phyloP scores from a whole-genome alignment of 2,888 invertebrate species.

The Scaptomyza caliginosa region DNA sequence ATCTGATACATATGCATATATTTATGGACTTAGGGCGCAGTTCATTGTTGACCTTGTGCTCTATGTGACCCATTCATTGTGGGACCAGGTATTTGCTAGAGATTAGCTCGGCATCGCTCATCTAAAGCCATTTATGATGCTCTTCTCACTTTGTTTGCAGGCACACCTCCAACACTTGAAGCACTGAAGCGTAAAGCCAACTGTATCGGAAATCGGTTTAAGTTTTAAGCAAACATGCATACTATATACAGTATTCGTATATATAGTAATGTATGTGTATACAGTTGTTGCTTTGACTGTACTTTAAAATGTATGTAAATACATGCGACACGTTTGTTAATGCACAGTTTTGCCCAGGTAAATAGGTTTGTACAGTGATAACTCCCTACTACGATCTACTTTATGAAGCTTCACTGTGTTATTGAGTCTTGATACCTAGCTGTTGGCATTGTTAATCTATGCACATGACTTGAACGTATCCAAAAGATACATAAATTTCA shows the following conservation, averaged over 20 bases:
- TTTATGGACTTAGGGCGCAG: slow-evolving; percentile 41
- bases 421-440: too few species aligned
- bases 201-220: slow-evolving; percentile 66
- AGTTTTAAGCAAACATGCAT: slow-evolving; percentile 13
- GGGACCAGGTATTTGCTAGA: slow-evolving; percentile 30
- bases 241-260: slow-evolving; percentile 9
- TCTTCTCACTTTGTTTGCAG: slow-evolving; percentile 15
- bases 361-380: slow-evolving; percentile 42
- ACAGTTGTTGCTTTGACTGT: slow-evolving; percentile 37
- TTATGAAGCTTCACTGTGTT: not conserved
- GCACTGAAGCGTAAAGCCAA: slow-evolving; percentile 57
- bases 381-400: too few species aligned
- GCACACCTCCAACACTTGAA: slow-evolving; percentile 50
- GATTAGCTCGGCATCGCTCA: slow-evolving; percentile 17
- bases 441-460: not conserved
- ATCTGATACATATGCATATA: not conserved
- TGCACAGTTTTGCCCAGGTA: slow-evolving; percentile 43
- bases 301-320: slow-evolving; percentile 40
- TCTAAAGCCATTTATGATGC: slow-evolving; percentile 21
- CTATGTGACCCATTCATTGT: slow-evolving; percentile 11
- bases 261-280: slow-evolving; percentile 20
- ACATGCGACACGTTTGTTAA: slow-evolving; percentile 49
- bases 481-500: not conserved
- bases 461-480: not conserved
- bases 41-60: slow-evolving; percentile 38